Percentiles rank a stretch among this genome's conserved stretches.
These are phyloP conservation scores for Austrofundulus limnaeus DNA, from an alignment of 2,113 vertebrate species.

Conservation along the genomic window DNA sequence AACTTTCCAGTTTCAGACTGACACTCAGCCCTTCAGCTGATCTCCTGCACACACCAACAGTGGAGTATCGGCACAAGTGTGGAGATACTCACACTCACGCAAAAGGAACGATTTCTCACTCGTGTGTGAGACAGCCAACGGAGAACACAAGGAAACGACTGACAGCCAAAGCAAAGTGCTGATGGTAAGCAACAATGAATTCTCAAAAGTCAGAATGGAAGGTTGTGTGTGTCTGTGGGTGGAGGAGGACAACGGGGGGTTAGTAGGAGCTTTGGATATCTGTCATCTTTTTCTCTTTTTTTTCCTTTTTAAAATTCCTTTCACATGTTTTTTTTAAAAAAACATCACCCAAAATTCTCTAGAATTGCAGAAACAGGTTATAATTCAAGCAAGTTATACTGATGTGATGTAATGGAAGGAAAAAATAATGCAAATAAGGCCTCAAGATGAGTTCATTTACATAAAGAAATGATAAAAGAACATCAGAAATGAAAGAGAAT, in stretches of 20 bases:
- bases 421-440: conserved; percentile 2
- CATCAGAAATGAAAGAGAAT: background rate
- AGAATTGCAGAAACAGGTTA: background rate
- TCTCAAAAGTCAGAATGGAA: conserved; percentile 41
- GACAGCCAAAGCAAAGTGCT: conserved; percentile 70
- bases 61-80: conserved; percentile 42
- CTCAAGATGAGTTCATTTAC: background rate
- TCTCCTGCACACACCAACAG: conserved; percentile 47
- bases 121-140: conserved; percentile 54
- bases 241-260: background rate
- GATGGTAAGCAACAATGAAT: conserved; percentile 62
- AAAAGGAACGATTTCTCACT: conserved; percentile 57
- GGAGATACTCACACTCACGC: conserved; percentile 31
- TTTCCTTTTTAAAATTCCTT: background rate
- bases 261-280: conserved; percentile 6
- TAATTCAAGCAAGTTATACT: background rate
- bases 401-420: background rate
- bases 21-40: conserved; percentile 51
- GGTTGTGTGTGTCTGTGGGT: conserved; percentile 18
- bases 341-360: background rate
- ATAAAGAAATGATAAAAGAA: background rate
- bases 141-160: conserved; percentile 54
- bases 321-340: background rate
- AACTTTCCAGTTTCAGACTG: conserved; percentile 8
- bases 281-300: conserved; percentile 3